phyloP scores from a whole-genome alignment of 1,140 invertebrate species.

The Pachypeltis micranthus region DNA sequence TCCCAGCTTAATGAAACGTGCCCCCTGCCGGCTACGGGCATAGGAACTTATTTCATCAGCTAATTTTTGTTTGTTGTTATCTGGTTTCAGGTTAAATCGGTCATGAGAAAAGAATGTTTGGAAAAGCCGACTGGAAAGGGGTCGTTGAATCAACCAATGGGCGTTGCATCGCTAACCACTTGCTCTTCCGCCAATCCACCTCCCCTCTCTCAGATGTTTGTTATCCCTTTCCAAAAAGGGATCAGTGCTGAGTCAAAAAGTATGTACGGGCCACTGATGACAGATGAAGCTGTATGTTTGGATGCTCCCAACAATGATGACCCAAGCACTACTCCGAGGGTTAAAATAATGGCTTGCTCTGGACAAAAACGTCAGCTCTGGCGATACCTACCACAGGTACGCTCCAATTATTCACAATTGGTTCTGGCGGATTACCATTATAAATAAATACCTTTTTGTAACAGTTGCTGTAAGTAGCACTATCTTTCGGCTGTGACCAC shows the following conservation, averaged over 20 bases:
- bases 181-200: slow-evolving; percentile 35
- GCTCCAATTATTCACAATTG: neutral
- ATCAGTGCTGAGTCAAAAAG: slow-evolving; percentile 12
- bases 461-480: too few relatives aligned
- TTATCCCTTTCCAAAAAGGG: slow-evolving; percentile 43
- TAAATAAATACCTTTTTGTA: neutral
- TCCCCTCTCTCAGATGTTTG: slow-evolving; percentile 57
- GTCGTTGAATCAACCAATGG: slow-evolving; percentile 46
- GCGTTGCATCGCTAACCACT: slow-evolving; percentile 44
- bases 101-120: slow-evolving; percentile 44
- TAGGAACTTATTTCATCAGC: neutral
- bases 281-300: slow-evolving; percentile 59
- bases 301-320: slow-evolving; percentile 42
- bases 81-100: slow-evolving; percentile 39
- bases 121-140: slow-evolving; percentile 43
- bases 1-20: too few relatives aligned
- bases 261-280: slow-evolving; percentile 26
- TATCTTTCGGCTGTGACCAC: too few relatives aligned
- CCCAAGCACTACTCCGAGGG: slow-evolving; percentile 37
- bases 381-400: slow-evolving; percentile 43
- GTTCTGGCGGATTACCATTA: neutral
- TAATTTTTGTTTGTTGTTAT: neutral
- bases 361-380: slow-evolving; percentile 49
- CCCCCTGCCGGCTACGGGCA: too few relatives aligned
- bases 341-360: slow-evolving; percentile 53